Base-by-base conservation (phyloP, 1,140 invertebrate genomes). In the Eurosta solidaginis region DNA sequence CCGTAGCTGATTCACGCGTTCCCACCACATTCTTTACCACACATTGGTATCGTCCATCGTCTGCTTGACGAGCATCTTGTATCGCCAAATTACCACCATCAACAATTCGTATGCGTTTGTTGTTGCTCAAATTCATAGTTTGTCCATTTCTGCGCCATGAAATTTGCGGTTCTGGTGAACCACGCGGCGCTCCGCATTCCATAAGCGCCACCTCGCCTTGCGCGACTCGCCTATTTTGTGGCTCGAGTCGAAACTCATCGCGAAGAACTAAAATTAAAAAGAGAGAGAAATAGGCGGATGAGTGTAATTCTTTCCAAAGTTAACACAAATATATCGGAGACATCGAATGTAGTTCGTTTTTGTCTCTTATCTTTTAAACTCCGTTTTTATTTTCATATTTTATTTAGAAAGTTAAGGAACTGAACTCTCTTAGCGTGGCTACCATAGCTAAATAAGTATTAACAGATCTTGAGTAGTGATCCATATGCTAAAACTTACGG, bases 131-230 rank as follows among this genome's bases (percentile, higher is more conserved):
- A 82, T 93, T 92, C 78, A 95, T 84, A n/a, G 91, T 90, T 84
- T 95, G 92, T 27, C 94, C 94, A 85, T 96, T 95, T 88, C 95
- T 96, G 82, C 93, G 91, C 95, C 95, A 96, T 40, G 90, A 91
- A 20, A 96, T 92, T 49, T 90, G 90, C 1, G 96, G 96, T 84
- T 96, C 94, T 0, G 96, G 96, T 78, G 93, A 92, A n/a, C 96
- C 96, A 81, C 92, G 90, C 5, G 96, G 96, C 22, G 96, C 94
- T 2, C 92, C 91, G 88, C 96, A 97, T 89, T 96, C 94, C 83
- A 97, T 88, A 50, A 95, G 89, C 1, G 94, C 93, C 78, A 93
- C 93, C 80, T 96, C 95, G n/a, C 96, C 96, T 75, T 94, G 91
- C 3, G 94, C 94, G 14, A 93, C 93, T 74, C 92, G 90, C 6